These are phyloP conservation scores for Pavo muticus DNA, from an alignment of 2,113 vertebrate species.

Conservation along the genomic window DNA sequence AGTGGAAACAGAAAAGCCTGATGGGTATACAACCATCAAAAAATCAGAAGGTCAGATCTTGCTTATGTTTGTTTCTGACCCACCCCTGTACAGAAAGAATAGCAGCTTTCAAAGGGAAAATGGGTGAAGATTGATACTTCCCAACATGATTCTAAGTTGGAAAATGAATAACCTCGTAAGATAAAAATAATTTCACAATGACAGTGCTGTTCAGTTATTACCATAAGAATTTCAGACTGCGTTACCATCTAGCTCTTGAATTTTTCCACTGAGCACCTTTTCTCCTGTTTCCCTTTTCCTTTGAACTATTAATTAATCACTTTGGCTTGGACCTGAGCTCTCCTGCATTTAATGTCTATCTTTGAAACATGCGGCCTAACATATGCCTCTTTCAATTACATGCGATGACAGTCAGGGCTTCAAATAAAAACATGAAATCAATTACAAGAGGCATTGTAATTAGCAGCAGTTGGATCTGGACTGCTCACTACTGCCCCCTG, in stretches of 20 bases:
- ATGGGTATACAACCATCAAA: background rate
- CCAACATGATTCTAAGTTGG: background rate
- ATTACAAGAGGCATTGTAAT: background rate
- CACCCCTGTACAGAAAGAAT: background rate
- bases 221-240: background rate
- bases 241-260: background rate
- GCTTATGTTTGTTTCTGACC: constrained; percentile 4
- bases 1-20: background rate
- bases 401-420: background rate
- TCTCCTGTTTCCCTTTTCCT: background rate
- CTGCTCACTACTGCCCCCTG: background rate
- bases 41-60: constrained; percentile 50
- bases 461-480: background rate
- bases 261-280: background rate
- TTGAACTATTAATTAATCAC: background rate
- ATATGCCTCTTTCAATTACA: background rate
- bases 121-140: constrained; percentile 18
- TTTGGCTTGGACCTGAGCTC: background rate
- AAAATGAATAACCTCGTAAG: constrained; percentile 32
- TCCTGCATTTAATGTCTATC: background rate
- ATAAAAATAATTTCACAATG: constrained; percentile 17
- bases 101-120: constrained; percentile 13
- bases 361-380: background rate
- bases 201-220: background rate
- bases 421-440: background rate